Base-by-base conservation (phyloP, 2,797 vertebrate species). In the Echeneis naucrates region DNA sequence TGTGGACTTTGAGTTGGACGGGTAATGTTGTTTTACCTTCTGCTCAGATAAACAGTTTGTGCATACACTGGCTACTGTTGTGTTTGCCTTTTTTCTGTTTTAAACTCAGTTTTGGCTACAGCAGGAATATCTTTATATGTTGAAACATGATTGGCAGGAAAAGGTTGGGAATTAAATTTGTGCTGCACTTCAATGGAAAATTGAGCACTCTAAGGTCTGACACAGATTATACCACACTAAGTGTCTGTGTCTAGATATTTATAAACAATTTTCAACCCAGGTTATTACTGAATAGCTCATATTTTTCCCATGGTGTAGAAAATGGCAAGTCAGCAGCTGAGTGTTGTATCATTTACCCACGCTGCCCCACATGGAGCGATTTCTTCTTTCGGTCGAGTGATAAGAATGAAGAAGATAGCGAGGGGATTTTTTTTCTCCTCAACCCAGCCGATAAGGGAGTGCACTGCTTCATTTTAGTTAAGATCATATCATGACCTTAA, bases 251-350 rank as follows among this genome's bases (percentile, higher is more conserved):
- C 8, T 4, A 8, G 9, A 10, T 30, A 23, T 52, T 51, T 32
- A 13, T 4, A n/a, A n/a, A n/a, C n/a, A n/a, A n/a, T n/a, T n/a
- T n/a, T n/a, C n/a, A 38, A 47, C 35, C 2, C 32, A 33, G 48
- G 53, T 57, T 38, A 48, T 76, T 44, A 54, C 7, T 21, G 48
- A 69, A 37, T 10, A 54, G 44, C 62, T 82, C 75, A 82, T 67
- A 65, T 52, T 57, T 84, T 75, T 57, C 77, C 76, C 60, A 69
- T 32, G 17, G 69, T 48, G 69, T 38, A 33, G 67, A 75, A 82
- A 77, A 56, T 78, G 73, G 82, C 56, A 63, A 58, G 56, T 83
- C 80, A 85, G 85, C 86, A 80, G 69, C 66, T 83, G 68, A 88
- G 69, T 59, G 32, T 68, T 68, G 72, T 12, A 40, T 59, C 33